Conservation (phyloP, 2,113 vertebrate genomes). For the Clinocottus analis region DNA sequence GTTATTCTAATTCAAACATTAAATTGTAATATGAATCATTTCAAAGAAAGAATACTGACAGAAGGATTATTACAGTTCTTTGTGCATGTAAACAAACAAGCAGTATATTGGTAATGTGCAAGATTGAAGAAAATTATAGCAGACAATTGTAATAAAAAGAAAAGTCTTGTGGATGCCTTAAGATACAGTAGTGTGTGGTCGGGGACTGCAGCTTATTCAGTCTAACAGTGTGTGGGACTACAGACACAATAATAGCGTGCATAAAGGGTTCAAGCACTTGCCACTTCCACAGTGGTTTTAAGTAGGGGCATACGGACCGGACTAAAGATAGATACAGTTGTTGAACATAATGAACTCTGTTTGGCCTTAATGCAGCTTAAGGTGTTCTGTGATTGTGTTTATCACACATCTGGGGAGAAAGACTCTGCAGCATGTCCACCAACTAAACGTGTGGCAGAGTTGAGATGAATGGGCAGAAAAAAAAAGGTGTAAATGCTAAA, state of each 20-base stretch:
- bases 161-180: background rate
- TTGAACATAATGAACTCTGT: constrained; percentile 32
- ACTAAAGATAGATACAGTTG: constrained; percentile 25
- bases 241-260: constrained; percentile 3
- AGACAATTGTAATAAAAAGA: background rate
- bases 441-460: constrained; percentile 41
- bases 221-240: background rate
- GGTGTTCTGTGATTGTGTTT: constrained; percentile 33
- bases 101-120: background rate
- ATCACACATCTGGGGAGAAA: constrained; percentile 39
- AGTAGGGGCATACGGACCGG: background rate
- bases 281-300: background rate
- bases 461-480: constrained; percentile 48
- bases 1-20: background rate
- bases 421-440: constrained; percentile 27
- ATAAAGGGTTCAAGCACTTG: constrained; percentile 16
- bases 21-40: background rate
- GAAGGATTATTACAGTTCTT: background rate
- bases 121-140: background rate
- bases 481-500: constrained; percentile 48
- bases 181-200: background rate
- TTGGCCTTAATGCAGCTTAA: constrained; percentile 36
- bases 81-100: background rate
- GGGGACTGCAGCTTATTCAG: constrained; percentile 6
- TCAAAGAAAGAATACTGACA: background rate